Evolutionary conservation across 2,113 vertebrate genomes (phyloP).

Genomic region (Paralichthys olivaceus): DNA sequence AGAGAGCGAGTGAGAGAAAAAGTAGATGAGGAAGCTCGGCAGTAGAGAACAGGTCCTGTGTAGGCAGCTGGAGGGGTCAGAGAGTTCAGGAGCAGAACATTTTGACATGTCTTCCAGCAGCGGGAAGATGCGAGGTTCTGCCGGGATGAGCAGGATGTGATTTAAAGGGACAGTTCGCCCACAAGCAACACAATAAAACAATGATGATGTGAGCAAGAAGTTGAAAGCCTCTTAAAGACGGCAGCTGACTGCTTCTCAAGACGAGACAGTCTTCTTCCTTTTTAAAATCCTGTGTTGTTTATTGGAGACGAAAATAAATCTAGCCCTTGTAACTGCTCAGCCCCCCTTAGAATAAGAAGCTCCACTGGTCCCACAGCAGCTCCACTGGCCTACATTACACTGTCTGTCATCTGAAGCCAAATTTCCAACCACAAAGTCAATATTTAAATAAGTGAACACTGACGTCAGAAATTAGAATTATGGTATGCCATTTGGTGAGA

Average conservation of each 20-base stretch:
- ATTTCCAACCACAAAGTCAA: slow-evolving; percentile 63
- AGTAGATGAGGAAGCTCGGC: neutral
- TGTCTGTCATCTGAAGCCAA: slow-evolving; percentile 71
- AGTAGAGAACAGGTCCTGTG: slow-evolving; percentile 16
- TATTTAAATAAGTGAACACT: slow-evolving; percentile 56
- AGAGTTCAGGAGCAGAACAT: slow-evolving; percentile 45
- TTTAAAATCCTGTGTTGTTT: slow-evolving; percentile 32
- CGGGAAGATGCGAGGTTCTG: slow-evolving; percentile 27
- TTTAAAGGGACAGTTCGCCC: slow-evolving; percentile 56
- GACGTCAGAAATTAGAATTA: slow-evolving; percentile 30
- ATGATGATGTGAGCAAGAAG: slow-evolving; percentile 22
- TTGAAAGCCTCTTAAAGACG: slow-evolving; percentile 24
- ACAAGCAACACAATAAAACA: slow-evolving; percentile 33
- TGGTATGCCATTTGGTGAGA: neutral
- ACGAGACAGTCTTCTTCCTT: neutral
- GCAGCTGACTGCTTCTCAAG: neutral
- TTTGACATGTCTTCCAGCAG: slow-evolving; percentile 54
- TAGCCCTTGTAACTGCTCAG: slow-evolving; percentile 24
- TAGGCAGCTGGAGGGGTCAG: slow-evolving; percentile 35
- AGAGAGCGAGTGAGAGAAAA: neutral
- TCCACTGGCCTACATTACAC: slow-evolving; percentile 61
- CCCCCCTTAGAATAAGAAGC: slow-evolving; percentile 11
- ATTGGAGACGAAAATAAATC: slow-evolving; percentile 44
- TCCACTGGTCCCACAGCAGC: slow-evolving; percentile 33
- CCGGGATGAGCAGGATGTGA: slow-evolving; percentile 41